Evolutionary conservation across 2,888 invertebrate species (phyloP).

Genomic region (Lomographa bimaculata): DNA sequence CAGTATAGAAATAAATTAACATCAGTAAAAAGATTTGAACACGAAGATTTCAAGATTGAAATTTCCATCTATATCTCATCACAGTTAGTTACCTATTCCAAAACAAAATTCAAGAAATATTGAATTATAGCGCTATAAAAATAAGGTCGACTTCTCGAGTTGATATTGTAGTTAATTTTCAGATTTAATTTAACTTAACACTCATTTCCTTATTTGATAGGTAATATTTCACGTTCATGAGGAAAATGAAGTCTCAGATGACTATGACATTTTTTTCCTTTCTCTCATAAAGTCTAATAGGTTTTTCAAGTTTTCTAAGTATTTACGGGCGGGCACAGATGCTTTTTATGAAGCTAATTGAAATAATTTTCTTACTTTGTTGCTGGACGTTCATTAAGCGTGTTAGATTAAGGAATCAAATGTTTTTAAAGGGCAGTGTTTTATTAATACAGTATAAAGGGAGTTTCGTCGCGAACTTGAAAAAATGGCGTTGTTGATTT

Average conservation of each 20-base stretch:
- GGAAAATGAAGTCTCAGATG: constrained; percentile 28
- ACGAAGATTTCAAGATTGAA: constrained; percentile 4
- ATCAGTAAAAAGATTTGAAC: too few species aligned
- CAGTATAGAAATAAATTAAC: too few species aligned
- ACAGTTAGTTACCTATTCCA: neutral
- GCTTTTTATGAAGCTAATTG: constrained; percentile 31
- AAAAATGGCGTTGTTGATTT: too few species aligned
- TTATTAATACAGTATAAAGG: neutral
- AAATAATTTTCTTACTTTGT: constrained; percentile 29
- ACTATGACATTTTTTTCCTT: constrained; percentile 28
- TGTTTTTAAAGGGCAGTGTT: constrained; percentile 2
- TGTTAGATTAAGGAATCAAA: constrained; percentile 12
- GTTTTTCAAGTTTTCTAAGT: constrained; percentile 34
- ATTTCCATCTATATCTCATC: constrained; percentile 5
- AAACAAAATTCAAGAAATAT: constrained; percentile 6
- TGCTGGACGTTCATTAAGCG: constrained; percentile 18
- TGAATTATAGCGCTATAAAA: constrained; percentile 3
- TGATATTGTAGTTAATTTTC: constrained; percentile 11
- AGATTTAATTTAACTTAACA: constrained; percentile 31
- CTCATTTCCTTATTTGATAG: constrained; percentile 34
- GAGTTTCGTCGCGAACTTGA: too few species aligned
- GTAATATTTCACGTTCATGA: constrained; percentile 35
- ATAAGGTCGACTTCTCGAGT: constrained; percentile 15
- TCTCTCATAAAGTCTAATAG: constrained; percentile 29
- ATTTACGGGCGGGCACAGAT: constrained; percentile 34